Conservation (phyloP, 2,113 vertebrate genomes). For the Petroica traversi region DNA sequence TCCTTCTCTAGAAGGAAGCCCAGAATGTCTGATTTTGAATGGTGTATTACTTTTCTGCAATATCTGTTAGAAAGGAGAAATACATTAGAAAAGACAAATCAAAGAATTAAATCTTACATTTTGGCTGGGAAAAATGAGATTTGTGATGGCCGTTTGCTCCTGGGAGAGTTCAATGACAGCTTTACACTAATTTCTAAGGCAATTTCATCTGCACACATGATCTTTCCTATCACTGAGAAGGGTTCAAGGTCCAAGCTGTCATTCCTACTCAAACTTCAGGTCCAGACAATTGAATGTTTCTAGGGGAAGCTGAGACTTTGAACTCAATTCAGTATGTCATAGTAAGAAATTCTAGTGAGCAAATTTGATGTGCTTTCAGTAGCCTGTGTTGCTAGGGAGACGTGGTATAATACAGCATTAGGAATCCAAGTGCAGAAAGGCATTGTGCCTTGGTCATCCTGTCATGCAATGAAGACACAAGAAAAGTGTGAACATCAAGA, state of each 20-base stretch:
- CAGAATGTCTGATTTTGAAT: background rate
- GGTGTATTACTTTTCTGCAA: background rate
- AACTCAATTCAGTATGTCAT: slow-evolving; percentile 4
- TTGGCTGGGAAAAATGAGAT: background rate
- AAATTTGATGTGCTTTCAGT: background rate
- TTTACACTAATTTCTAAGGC: background rate
- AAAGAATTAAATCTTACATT: background rate
- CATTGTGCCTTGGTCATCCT: background rate
- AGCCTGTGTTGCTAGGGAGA: background rate
- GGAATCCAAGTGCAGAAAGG: background rate
- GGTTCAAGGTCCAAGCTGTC: background rate
- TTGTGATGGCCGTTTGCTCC: background rate
- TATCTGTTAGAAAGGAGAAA: background rate
- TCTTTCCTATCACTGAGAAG: background rate
- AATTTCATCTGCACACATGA: background rate
- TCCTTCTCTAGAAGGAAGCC: background rate
- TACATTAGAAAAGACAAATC: background rate
- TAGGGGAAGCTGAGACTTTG: background rate
- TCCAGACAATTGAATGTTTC: background rate
- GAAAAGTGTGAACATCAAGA: background rate
- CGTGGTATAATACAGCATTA: background rate
- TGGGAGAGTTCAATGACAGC: background rate
- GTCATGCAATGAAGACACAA: background rate
- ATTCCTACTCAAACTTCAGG: background rate
- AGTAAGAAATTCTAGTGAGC: background rate